These are phyloP conservation scores for Drosophila tropicalis DNA, from an alignment of 1,140 invertebrate genomes.

Conservation along the genomic window DNA sequence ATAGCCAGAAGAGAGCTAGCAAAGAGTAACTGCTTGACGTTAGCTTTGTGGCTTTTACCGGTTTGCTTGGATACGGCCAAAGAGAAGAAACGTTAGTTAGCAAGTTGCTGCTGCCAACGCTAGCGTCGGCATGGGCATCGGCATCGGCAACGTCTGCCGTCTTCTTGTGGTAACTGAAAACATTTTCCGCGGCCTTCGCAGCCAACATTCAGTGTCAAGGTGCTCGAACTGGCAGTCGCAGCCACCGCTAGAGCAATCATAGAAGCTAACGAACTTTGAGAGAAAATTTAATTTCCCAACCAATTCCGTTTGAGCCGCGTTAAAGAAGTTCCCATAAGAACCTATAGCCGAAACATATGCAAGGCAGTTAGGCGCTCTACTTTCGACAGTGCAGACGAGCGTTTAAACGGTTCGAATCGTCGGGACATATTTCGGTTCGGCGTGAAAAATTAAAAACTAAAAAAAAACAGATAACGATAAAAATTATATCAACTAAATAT, in stretches of 20 bases:
- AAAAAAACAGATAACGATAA: neutral
- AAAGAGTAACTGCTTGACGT: conserved; percentile 56
- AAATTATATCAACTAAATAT: conserved; percentile 2
- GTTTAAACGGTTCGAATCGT: conserved; percentile 49
- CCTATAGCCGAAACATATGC: conserved; percentile 59
- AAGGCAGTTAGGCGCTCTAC: conserved; percentile 75
- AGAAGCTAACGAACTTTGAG: conserved; percentile 77
- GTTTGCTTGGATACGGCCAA: conserved; percentile 51
- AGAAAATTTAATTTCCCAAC: conserved; percentile 26
- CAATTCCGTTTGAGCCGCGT: conserved; percentile 22
- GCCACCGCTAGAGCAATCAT: conserved; percentile 57
- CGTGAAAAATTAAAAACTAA: conserved; percentile 24
- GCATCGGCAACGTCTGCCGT: conserved; percentile 24
- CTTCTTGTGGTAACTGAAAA: conserved; percentile 65
- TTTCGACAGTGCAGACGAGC: conserved; percentile 72
- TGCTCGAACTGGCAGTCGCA: conserved; percentile 77
- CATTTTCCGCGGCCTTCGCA: conserved; percentile 77
- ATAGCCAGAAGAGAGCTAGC: conserved; percentile 42
- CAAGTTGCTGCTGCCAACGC: conserved; percentile 37
- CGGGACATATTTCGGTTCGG: conserved; percentile 40
- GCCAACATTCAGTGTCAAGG: conserved; percentile 75
- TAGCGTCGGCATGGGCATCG: conserved; percentile 17
- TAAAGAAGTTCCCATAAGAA: conserved; percentile 70
- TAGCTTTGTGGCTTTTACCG: conserved; percentile 71
- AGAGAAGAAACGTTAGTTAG: conserved; percentile 59